Percentiles rank a stretch among this genome's conserved stretches.
Evolutionary conservation across 2,888 invertebrate species (phyloP).

Genomic region (Syrphus vitripennis): DNA sequence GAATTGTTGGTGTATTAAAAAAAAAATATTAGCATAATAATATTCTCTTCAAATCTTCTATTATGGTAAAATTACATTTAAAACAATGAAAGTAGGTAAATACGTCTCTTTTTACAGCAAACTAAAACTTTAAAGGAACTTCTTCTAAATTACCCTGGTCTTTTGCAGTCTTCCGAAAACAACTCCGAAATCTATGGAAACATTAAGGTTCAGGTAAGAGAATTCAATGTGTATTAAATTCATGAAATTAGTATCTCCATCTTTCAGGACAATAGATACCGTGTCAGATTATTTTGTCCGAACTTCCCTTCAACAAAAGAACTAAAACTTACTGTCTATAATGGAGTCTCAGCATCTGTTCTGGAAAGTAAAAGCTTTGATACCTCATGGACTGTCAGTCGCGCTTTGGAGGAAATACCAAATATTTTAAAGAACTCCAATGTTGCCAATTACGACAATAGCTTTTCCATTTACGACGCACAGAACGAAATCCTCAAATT

Average conservation of each 20-base stretch:
- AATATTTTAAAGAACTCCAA: constrained; percentile 21
- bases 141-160: constrained; percentile 38
- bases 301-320: constrained; percentile 73
- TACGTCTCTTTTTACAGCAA: background rate
- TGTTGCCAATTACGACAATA: background rate
- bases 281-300: constrained; percentile 74
- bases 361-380: constrained; percentile 59
- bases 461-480: background rate
- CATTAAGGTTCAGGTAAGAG: constrained; percentile 32
- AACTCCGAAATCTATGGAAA: constrained; percentile 17
- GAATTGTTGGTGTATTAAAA: background rate
- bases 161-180: constrained; percentile 3
- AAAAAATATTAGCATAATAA: background rate
- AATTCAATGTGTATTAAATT: background rate
- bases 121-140: background rate
- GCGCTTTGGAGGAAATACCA: constrained; percentile 73
- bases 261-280: constrained; percentile 70
- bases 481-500: constrained; percentile 74
- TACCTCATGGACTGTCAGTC: constrained; percentile 72
- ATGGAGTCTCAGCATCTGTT: constrained; percentile 68
- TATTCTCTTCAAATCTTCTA: background rate
- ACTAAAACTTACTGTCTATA: constrained; percentile 72
- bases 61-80: background rate
- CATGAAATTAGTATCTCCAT: no score
- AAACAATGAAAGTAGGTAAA: background rate